Percentiles rank a stretch among this genome's conserved stretches.
Evolutionary conservation across 2,797 vertebrate genomes (phyloP).

Genomic region (Phoeniculus purpureus): DNA sequence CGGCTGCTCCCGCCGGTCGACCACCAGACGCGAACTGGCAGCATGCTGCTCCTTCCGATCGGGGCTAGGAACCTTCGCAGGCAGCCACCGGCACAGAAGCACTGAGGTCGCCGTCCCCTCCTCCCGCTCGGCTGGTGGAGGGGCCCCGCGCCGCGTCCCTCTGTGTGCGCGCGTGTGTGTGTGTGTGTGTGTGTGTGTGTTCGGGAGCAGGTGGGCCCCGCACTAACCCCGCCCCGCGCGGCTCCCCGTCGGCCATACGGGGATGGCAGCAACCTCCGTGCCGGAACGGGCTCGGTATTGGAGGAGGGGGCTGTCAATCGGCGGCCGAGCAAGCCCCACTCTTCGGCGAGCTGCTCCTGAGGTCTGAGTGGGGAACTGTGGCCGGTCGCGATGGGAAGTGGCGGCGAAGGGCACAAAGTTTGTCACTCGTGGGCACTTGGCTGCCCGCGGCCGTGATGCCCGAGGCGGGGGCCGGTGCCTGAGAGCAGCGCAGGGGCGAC

Average conservation of each 20-base stretch:
- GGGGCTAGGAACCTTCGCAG: background rate
- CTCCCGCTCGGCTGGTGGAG: background rate
- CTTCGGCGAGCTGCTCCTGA: background rate
- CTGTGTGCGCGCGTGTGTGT: fast-evolving
- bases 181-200: background rate
- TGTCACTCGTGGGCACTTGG: slow-evolving; percentile 16
- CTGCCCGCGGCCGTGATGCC: background rate
- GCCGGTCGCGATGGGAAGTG: slow-evolving; percentile 63
- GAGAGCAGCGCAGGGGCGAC: background rate
- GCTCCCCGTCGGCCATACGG: slow-evolving; percentile 44
- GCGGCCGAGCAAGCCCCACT: slow-evolving; percentile 26
- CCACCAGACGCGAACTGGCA: background rate
- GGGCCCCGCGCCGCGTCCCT: background rate
- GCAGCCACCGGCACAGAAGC: background rate
- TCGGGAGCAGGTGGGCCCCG: slow-evolving; percentile 58
- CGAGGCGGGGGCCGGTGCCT: background rate
- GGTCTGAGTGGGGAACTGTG: background rate
- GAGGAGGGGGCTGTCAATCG: slow-evolving; percentile 68
- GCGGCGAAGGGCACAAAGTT: slow-evolving; percentile 70
- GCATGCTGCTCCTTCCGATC: background rate
- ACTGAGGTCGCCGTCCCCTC: background rate
- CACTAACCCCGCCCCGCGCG: slow-evolving; percentile 54
- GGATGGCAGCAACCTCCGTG: slow-evolving; percentile 38
- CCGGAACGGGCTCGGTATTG: slow-evolving; percentile 59
- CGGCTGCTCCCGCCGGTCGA: background rate